Conservation (phyloP, 53 echinoderm and acorn worm species). For the Astropecten irregularis region DNA sequence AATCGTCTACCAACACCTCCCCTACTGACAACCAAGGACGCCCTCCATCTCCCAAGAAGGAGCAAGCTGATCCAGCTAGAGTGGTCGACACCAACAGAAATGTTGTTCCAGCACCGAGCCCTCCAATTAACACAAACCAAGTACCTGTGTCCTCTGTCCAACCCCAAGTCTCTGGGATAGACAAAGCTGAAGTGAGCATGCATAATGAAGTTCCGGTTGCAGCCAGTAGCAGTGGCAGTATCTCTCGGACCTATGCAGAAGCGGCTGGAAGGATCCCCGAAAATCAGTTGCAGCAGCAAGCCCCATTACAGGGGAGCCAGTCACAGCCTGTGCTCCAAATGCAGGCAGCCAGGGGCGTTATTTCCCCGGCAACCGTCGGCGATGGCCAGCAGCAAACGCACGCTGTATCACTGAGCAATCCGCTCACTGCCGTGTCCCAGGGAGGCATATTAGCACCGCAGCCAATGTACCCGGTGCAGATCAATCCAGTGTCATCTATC, state of each 20-base stretch:
- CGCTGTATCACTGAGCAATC: slow-evolving; percentile 9
- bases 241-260: slow-evolving; percentile 34
- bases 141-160: background rate
- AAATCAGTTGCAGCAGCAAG: background rate
- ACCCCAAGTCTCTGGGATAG: slow-evolving; percentile 5
- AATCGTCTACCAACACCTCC: background rate
- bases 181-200: slow-evolving; percentile 1
- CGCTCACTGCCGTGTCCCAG: slow-evolving; percentile 2
- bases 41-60: slow-evolving; percentile 27
- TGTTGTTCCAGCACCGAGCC: slow-evolving; percentile 4
- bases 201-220: background rate
- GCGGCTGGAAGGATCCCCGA: background rate
- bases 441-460: slow-evolving; percentile 35
- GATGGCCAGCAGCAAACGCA: slow-evolving; percentile 1
- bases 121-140: slow-evolving; percentile 12
- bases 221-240: background rate
- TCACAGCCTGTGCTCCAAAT: slow-evolving; percentile 17
- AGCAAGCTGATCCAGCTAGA: slow-evolving; percentile 16
- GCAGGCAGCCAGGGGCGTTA: background rate
- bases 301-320: slow-evolving; percentile 12
- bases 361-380: slow-evolving; percentile 1
- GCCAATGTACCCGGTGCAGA: slow-evolving; percentile 45
- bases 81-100: background rate
- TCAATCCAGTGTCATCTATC: background rate
- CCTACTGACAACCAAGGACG: slow-evolving; percentile 20